phyloP scores from a whole-genome alignment of 2,113 vertebrate species.

The Marmota flaviventris region DNA sequence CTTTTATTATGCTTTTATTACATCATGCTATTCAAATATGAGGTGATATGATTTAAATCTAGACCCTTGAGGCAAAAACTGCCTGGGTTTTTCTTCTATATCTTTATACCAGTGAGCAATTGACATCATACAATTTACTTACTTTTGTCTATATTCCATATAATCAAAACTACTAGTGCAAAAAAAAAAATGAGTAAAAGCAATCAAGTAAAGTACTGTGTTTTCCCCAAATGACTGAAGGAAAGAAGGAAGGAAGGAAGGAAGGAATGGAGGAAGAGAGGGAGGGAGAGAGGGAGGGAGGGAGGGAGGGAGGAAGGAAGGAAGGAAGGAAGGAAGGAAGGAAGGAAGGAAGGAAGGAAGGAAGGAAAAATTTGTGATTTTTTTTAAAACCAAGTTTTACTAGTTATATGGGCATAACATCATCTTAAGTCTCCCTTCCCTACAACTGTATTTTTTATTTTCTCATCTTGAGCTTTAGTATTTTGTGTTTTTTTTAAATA shows the following conservation, averaged over 20 bases:
- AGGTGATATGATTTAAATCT: not conserved
- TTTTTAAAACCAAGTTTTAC: not conserved
- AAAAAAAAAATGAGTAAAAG: not conserved
- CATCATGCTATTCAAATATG: not conserved
- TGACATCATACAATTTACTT: not conserved
- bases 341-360: not conserved
- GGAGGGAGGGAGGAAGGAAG: rapidly evolving
- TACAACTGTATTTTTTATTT: not conserved
- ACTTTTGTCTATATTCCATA: slow-evolving; percentile 3
- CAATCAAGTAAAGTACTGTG: not conserved
- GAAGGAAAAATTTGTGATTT: not conserved
- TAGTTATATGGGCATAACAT: not conserved
- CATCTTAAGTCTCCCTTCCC: not conserved
- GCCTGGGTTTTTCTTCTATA: not conserved
- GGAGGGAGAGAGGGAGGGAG: rapidly evolving
- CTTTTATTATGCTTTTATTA: not conserved
- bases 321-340: not conserved
- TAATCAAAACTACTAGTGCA: not conserved
- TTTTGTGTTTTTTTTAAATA: not conserved
- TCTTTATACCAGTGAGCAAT: not conserved
- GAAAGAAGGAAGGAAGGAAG: no score
- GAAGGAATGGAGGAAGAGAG: not conserved
- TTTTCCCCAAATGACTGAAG: not conserved
- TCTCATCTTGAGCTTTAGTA: not conserved
- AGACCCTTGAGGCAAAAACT: not conserved